Evolutionary conservation across 2,797 vertebrate genomes (phyloP).

Genomic region (Eulemur mongoz): DNA sequence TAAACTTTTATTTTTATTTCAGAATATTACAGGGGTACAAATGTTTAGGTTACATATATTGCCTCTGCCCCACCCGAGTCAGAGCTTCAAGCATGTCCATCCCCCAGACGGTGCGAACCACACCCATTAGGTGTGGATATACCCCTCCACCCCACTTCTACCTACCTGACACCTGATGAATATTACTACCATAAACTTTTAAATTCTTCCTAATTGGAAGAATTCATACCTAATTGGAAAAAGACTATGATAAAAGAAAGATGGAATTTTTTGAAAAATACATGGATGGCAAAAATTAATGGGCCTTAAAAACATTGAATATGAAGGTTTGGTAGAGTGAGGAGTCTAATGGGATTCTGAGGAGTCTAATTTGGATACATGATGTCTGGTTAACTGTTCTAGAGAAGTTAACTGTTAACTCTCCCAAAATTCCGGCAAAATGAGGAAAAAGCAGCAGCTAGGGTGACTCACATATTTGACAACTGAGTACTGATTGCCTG

Average conservation of each 20-base stretch:
- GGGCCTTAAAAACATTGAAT: not conserved
- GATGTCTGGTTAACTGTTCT: not conserved
- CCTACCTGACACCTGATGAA: no score
- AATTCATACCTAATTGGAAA: not conserved
- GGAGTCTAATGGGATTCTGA: not conserved
- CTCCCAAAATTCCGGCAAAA: not conserved
- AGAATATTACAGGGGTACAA: no score
- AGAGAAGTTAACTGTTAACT: not conserved
- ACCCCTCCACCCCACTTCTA: no score
- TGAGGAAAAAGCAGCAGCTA: not conserved
- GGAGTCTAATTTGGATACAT: not conserved
- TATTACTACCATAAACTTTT: not conserved
- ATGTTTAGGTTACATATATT: no score
- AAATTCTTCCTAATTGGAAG: not conserved
- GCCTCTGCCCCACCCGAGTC: no score
- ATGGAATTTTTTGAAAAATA: not conserved
- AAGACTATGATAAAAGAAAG: not conserved
- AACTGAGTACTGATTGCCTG: not conserved
- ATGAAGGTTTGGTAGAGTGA: not conserved
- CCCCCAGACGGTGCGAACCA: accelerated
- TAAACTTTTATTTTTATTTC: not conserved
- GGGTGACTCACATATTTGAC: not conserved
- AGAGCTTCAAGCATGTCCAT: no score
- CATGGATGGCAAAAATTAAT: not conserved
- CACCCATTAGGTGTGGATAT: no score